Conservation (phyloP, 2,113 vertebrate species). For the Euleptes europaea region DNA sequence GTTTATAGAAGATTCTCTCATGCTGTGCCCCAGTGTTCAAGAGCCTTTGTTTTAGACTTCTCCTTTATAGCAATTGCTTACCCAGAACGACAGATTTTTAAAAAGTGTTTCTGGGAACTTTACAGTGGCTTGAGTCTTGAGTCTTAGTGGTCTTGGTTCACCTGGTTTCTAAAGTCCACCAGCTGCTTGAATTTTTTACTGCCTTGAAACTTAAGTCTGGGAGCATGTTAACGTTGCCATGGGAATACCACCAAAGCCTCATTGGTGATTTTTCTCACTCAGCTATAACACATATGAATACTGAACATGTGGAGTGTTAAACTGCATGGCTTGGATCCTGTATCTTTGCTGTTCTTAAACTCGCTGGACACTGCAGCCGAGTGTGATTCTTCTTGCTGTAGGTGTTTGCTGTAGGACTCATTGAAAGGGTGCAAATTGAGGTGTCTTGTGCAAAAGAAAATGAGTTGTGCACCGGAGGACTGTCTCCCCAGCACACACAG, state of each 20-base stretch:
- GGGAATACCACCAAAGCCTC: not conserved
- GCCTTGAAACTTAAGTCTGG: not conserved
- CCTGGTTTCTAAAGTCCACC: not conserved
- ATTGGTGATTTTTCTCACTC: not conserved
- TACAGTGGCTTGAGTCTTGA: not conserved
- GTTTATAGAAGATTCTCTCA: not conserved
- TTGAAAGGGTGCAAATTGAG: too few relatives aligned
- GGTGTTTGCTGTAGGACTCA: too few relatives aligned
- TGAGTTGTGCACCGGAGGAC: too few relatives aligned
- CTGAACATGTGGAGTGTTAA: too few relatives aligned
- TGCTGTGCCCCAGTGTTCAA: not conserved
- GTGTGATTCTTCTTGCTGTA: too few relatives aligned
- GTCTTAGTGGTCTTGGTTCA: not conserved
- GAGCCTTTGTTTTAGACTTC: not conserved
- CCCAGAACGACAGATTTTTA: too few relatives aligned
- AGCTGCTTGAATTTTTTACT: not conserved
- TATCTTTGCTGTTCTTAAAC: too few relatives aligned
- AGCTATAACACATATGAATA: not conserved
- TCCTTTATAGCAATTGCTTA: not conserved
- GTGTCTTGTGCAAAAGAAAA: too few relatives aligned
- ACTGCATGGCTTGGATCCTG: too few relatives aligned
- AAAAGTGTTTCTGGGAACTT: too few relatives aligned
- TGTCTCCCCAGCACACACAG: too few relatives aligned
- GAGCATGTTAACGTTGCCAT: not conserved
- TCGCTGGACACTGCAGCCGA: too few relatives aligned